Evolutionary conservation across 1,140 invertebrate species (phyloP), one percentile per base, ranked within the genome.

Genomic region (Neotoxoptera formosana): DNA sequence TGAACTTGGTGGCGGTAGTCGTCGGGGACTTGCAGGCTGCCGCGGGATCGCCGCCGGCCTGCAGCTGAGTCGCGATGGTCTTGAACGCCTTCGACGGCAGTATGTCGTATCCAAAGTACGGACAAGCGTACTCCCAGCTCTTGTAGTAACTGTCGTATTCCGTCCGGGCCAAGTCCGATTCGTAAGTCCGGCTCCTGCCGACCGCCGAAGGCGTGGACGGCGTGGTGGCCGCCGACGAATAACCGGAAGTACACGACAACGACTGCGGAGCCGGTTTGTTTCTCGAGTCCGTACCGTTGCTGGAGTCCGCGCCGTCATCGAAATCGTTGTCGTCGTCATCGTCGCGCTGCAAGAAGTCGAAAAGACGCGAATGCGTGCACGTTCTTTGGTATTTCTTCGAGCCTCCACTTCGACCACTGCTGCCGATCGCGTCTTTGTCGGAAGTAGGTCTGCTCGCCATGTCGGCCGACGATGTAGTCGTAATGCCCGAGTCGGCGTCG

Each of bases 71-170:
- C 23, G 34, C 76, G 11, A 93, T 86, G n/a, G 91, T 30, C 81
- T 93, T 93, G 36, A 93, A 93, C 36, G 91, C 91, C n/a, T 93
- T 93, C 34, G 91, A 93, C 36, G 91, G 91, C n/a, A 93, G 45
- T 41, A 93, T 93, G 34, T 93, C 91, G 81, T 93, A 93, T 14
- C 81, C 91, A 14, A 51, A 67, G 34, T 86, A 93, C 2, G 81
- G 91, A 20, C 91, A 93, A 2, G 67, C 81, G 76, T 84, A 84
- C 36, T 86, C 91, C 91, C 91, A 93, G 8, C 91, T 93, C 48
- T 86, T 86, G 34, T 93, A 93, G 48, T 93, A 93, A 53, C n/a
- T 83, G 25, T 93, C 91, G 23, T 93, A 93, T 56, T 93, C 81
- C n/a, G 81, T 45, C 6, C 48, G 48, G 34, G 7, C 9, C 25